Percentiles rank a stretch among this genome's conserved stretches.
These are phyloP conservation scores for Notamacropus eugenii DNA, from an alignment of 2,797 vertebrate species.

Conservation along the genomic window DNA sequence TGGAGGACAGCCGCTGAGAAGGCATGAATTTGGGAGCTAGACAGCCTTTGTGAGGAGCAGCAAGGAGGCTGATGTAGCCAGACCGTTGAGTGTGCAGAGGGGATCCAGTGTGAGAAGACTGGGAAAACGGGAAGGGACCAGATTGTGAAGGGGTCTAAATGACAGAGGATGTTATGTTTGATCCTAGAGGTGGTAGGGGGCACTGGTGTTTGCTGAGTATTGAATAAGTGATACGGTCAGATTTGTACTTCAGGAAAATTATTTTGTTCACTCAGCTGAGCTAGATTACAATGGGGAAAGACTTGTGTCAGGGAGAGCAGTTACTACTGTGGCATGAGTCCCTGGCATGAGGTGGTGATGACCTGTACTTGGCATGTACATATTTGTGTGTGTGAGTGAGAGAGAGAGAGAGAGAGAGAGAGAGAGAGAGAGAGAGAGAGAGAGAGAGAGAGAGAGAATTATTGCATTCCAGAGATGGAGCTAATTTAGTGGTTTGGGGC, in stretches of 20 bases:
- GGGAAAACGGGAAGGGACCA: neutral
- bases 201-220: neutral
- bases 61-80: neutral
- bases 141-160: neutral
- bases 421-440: too few relatives aligned
- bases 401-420: too few relatives aligned
- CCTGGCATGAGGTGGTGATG: neutral
- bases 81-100: neutral
- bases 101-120: neutral
- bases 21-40: neutral
- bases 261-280: neutral
- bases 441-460: too few relatives aligned
- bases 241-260: neutral
- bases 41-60: neutral
- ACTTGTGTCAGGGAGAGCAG: neutral
- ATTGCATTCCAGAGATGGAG: too few relatives aligned
- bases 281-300: neutral
- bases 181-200: neutral
- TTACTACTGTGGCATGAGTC: too few relatives aligned
- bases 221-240: too few relatives aligned
- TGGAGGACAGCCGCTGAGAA: neutral
- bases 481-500: too few relatives aligned
- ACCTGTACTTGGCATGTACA: neutral
- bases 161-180: neutral
- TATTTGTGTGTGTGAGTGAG: too few relatives aligned